phyloP scores from a whole-genome alignment of 2,113 vertebrate genomes.

The Cynocephalus volans region DNA sequence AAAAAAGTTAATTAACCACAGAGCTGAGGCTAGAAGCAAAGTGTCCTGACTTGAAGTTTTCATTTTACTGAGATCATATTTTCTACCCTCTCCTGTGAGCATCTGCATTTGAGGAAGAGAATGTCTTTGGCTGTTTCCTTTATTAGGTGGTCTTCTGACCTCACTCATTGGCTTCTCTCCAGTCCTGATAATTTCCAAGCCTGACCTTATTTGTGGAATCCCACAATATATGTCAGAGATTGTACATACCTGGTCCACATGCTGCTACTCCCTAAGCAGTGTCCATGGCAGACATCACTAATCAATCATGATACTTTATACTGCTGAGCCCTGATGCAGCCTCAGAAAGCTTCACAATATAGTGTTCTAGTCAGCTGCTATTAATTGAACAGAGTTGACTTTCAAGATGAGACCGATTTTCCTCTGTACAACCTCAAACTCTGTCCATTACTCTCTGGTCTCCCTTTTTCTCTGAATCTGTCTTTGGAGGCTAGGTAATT shows the following conservation, averaged over 20 bases:
- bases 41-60: not conserved
- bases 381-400: not conserved
- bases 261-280: not conserved
- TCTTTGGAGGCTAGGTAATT: conserved; percentile 34
- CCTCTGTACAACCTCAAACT: not conserved
- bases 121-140: not conserved
- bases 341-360: not conserved
- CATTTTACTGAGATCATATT: not conserved
- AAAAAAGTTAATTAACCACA: too few species aligned
- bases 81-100: not conserved
- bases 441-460: not conserved
- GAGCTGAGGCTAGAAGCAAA: not conserved
- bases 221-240: not conserved
- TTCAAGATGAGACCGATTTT: conserved; percentile 1
- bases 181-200: not conserved
- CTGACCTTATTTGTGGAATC: not conserved
- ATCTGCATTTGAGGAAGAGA: not conserved
- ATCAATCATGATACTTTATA: not conserved
- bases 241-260: not conserved
- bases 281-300: not conserved
- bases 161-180: not conserved
- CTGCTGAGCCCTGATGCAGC: not conserved
- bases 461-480: not conserved
- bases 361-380: not conserved
- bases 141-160: not conserved